These are phyloP conservation scores for Lasioglossum morio DNA, from an alignment of 2,888 invertebrate species.

Conservation along the genomic window DNA sequence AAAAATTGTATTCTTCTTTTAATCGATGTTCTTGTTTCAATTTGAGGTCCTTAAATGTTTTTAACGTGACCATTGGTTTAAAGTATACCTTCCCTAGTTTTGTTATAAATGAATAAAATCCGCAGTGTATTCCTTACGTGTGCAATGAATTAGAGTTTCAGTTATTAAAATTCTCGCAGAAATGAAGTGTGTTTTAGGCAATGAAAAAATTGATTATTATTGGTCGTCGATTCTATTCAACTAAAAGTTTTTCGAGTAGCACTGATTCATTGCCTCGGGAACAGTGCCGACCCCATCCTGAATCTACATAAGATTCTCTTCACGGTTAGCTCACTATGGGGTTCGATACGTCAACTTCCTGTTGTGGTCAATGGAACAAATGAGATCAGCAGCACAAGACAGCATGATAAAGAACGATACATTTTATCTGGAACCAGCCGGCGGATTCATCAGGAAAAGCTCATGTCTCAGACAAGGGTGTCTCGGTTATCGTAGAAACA, in stretches of 20 bases:
- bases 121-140: no score
- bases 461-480: background rate
- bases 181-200: background rate
- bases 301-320: conserved; percentile 4
- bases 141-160: no score
- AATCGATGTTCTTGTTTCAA: no score
- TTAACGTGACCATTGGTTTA: no score
- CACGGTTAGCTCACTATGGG: no score
- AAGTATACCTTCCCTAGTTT: no score
- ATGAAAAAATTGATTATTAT: background rate
- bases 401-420: background rate
- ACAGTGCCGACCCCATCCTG: background rate
- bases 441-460: conserved; percentile 1
- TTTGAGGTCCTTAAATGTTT: no score
- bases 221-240: background rate
- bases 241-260: background rate
- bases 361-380: background rate
- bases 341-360: background rate
- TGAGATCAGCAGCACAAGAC: background rate
- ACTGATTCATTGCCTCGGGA: background rate
- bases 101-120: no score
- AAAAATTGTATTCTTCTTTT: no score
- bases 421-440: conserved; percentile 9
- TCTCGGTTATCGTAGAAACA: conserved; percentile 4
- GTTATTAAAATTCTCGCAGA: no score